Percentiles rank a stretch among this genome's conserved stretches.
Conservation (phyloP, 2,797 vertebrate genomes). For the Protonibea diacanthus region DNA sequence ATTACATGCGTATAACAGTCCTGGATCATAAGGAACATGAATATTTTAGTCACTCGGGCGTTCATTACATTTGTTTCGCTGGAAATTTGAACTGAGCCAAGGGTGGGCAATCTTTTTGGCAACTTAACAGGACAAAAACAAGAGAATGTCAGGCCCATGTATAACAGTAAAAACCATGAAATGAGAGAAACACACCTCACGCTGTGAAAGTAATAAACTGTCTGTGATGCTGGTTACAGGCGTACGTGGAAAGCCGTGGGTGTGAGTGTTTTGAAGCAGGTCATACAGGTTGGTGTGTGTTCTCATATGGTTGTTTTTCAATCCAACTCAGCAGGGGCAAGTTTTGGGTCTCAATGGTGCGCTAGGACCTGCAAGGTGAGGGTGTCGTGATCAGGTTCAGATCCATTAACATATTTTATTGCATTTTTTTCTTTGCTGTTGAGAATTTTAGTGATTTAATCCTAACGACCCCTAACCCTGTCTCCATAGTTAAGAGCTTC, state of each 20-base stretch:
- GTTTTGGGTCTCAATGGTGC: too few species aligned
- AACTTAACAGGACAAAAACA: not conserved
- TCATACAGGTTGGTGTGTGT: too few species aligned
- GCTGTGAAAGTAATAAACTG: not conserved
- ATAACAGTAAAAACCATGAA: not conserved
- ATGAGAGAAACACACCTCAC: not conserved
- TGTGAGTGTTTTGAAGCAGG: not conserved
- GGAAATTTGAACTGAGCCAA: not conserved
- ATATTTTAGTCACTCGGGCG: too few species aligned
- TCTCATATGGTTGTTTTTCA: too few species aligned
- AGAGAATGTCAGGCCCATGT: too few species aligned
- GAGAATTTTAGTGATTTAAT: not conserved
- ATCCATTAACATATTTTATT: not conserved
- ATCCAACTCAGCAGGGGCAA: too few species aligned
- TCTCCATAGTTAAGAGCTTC: not conserved
- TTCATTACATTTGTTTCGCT: not conserved
- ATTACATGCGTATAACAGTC: too few species aligned
- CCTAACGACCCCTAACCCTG: too few species aligned
- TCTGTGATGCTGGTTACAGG: not conserved
- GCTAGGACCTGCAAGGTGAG: too few species aligned
- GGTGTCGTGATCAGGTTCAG: too few species aligned
- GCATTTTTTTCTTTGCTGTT: not conserved
- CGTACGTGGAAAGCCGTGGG: not conserved
- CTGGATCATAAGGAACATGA: too few species aligned
- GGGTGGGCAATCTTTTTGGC: not conserved